Base-by-base conservation (phyloP, 92 coral and sea anemone genomes). In the Epizoanthus ramosus region DNA sequence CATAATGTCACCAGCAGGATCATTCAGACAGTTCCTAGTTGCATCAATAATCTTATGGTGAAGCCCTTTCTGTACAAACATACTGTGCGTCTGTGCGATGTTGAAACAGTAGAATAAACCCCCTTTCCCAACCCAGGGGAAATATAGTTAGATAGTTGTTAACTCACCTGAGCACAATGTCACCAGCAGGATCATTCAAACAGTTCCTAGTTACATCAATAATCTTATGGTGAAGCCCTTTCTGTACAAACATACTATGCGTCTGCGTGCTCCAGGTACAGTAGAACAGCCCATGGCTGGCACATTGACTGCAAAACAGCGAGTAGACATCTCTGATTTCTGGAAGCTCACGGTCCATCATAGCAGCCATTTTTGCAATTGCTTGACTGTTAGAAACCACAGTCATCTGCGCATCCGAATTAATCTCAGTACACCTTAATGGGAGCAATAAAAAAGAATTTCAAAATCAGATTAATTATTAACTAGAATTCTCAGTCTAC, bases 261-360 rank as follows among this genome's bases (percentile, higher is more conserved):
- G 95, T 69, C 19, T 77, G 58, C 17, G 21, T 17, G 71, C 15
- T 77, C 69, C 69, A 77, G 14, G 82, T 60, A 33, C 82, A 77
- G 71, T 79, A 89, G 37, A 87, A 92, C n/a, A 90, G 80, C 0
- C 83, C 81, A 41, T 76, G 79, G 17, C 85, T 56, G 12, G 95
- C 95, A 54, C 91, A 80, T 85, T 89, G 91, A 68, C 95, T 90
- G 10, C 89, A 73, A 73, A 87, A 87, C 43, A 92, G 64, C 5
- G 95, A 73, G 67, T 92, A 92, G 39, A 77, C 63, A 28, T 79
- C 70, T 39, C 39, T 18, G 14, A 80, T 81, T 33, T 79, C 83
- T 15, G 85, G 82, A 53, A 24, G 79, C 9, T 67, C 3, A 15
- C 91, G 81, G 77, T 87, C 89, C 74, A 90, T 81, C 91, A 92